These are phyloP conservation scores for Oostethus manadensis DNA, from an alignment of 2,113 vertebrate species.

Conservation along the genomic window DNA sequence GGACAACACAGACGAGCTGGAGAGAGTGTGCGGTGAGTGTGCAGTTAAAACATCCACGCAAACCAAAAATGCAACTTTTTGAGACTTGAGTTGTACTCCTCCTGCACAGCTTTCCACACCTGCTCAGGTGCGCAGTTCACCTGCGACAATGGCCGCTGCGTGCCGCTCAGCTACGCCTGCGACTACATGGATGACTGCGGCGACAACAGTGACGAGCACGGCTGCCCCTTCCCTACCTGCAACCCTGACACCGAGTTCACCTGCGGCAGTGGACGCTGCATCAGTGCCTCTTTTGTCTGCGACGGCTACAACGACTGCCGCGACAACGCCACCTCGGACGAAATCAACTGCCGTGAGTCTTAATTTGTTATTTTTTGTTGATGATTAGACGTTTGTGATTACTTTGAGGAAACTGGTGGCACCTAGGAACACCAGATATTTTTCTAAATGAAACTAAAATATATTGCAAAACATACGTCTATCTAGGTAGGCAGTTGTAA, in stretches of 20 bases:
- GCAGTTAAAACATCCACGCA: not conserved
- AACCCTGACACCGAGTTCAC: constrained; percentile 80
- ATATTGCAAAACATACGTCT: not conserved
- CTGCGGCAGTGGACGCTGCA: constrained; percentile 82
- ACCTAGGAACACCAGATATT: not conserved
- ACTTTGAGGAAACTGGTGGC: too few species aligned
- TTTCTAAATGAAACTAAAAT: not conserved
- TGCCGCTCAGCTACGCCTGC: constrained; percentile 77
- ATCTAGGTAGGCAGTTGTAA: too few species aligned
- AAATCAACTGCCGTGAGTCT: constrained; percentile 89
- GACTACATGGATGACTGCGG: constrained; percentile 88
- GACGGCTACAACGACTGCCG: constrained; percentile 85
- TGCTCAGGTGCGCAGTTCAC: constrained; percentile 82
- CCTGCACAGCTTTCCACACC: constrained; percentile 82
- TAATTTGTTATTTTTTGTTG: not conserved
- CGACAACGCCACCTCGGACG: constrained; percentile 85
- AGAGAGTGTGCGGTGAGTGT: constrained; percentile 87
- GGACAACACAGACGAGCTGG: constrained; percentile 84
- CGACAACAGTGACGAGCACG: constrained; percentile 85
- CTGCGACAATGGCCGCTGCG: constrained; percentile 82
- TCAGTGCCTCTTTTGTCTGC: constrained; percentile 78
- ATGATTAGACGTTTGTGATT: not conserved
- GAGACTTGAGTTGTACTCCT: not conserved
- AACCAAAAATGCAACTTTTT: too few species aligned
- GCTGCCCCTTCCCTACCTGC: constrained; percentile 84